Conservation (phyloP, 2,888 invertebrate genomes). For the Unio pictorum region DNA sequence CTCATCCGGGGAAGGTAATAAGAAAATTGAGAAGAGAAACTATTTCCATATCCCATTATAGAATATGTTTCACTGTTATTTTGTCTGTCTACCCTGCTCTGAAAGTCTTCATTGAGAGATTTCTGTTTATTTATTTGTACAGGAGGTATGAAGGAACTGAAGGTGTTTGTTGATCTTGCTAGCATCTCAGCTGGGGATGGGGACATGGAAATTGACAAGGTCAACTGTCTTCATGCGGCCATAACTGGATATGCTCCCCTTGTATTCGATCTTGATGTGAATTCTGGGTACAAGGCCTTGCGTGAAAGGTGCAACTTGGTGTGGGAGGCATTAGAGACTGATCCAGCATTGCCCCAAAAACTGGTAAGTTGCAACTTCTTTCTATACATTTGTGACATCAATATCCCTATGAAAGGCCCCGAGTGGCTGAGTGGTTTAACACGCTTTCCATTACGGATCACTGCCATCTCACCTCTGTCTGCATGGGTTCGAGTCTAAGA, state of each 20-base stretch:
- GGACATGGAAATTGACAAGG: slow-evolving; percentile 44
- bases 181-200: slow-evolving; percentile 61
- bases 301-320: slow-evolving; percentile 28
- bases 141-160: slow-evolving; percentile 34
- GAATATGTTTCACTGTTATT: slow-evolving; percentile 49
- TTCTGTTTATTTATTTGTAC: slow-evolving; percentile 13
- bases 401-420: too few species aligned
- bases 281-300: too few species aligned
- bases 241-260: slow-evolving; percentile 55
- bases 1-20: slow-evolving; percentile 54
- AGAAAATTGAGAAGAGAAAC: slow-evolving; percentile 35
- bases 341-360: slow-evolving; percentile 49
- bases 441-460: too few species aligned
- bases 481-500: too few species aligned
- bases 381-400: too few species aligned
- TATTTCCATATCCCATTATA: too few species aligned
- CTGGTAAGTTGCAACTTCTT: slow-evolving; percentile 35
- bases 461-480: too few species aligned
- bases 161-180: slow-evolving; percentile 60
- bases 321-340: slow-evolving; percentile 44
- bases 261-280: slow-evolving; percentile 41
- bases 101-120: slow-evolving; percentile 41
- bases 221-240: slow-evolving; percentile 49
- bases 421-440: too few species aligned
- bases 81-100: slow-evolving; percentile 38